A percentile compares a stretch with the other conserved stretches of the same genome.
phyloP scores from a whole-genome alignment of 2,113 vertebrate species.

The Myxocyprinus asiaticus region DNA sequence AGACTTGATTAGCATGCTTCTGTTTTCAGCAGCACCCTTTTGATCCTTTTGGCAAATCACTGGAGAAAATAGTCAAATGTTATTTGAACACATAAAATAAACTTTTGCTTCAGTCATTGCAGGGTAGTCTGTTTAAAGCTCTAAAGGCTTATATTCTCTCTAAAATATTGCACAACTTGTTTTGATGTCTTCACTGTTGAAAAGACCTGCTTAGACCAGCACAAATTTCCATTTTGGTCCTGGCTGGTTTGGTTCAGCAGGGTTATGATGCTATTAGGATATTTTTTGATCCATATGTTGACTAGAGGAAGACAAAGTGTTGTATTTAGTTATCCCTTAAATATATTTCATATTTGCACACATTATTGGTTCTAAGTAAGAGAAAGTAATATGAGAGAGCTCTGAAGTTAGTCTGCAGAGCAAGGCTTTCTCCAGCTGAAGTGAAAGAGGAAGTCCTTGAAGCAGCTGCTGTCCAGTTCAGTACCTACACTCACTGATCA shows the following conservation, averaged over 20 bases:
- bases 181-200: no score
- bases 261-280: no score
- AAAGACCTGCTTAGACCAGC: no score
- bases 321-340: background rate
- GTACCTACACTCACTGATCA: constrained; percentile 55
- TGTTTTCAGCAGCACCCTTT: background rate
- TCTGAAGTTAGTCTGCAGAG: constrained; percentile 27
- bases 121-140: no score
- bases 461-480: constrained; percentile 37
- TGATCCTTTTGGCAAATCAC: no score
- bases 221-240: no score
- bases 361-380: background rate
- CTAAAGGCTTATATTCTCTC: no score
- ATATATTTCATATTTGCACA: background rate
- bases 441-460: constrained; percentile 31
- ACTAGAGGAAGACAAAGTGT: background rate
- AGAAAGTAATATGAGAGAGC: background rate
- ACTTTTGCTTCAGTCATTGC: no score
- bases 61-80: no score
- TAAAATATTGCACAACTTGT: no score
- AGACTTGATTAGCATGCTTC: background rate
- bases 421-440: constrained; percentile 29
- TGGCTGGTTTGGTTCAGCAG: no score
- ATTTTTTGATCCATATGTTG: background rate
- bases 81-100: no score